Base-by-base conservation (phyloP, 2,113 vertebrate species). In the Ailurus styani region DNA sequence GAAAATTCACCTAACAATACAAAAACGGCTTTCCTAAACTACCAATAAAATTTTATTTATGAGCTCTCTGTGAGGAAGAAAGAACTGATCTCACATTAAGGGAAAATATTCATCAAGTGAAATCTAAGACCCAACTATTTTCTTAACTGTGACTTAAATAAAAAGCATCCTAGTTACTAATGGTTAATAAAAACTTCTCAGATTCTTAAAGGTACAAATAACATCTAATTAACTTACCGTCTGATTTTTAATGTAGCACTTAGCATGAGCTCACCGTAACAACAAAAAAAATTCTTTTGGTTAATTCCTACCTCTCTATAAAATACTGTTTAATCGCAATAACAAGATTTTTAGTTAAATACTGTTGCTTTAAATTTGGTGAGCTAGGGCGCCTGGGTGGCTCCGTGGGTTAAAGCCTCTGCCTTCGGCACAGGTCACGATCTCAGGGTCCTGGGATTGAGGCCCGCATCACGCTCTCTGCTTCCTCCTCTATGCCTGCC, bases 271-370 rank as follows among this genome's bases (percentile, higher is more conserved):
- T 91, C 25, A 96, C 37, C 70, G 52, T 27, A 94, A 83, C 73
- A 96, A 95, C 87, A 66, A 52, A 52, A 31, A 5, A 31, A 70
- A 6, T 31, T 62, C 25, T 66, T 52, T 83, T 73, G 42, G 29
- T 82, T 79, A 96, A 96, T 79, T 64, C 23, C 34, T 34, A 64
- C 17, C 42, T 87, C 50, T 90, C 77, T 37, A 64, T 73, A 91
- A 84, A 95, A 95, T 66, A 78, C 4, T 77, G 64, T 91, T 97
- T 95, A 95, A 90, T 9, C 87, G 62, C 40, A 90, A 60, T 57
- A 87, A 73, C 37, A 93, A 64, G 50, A 89, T 86, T 70, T 81
- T 97, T 86, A 95, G 45, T 93, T 66, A 95, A 96, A 79, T 73
- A 88, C 15, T 21, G 10, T 72, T 72, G 87, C n/a, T 62, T 92